These are phyloP conservation scores for Sander vitreus DNA, from an alignment of 2,113 vertebrate species.

Conservation along the genomic window DNA sequence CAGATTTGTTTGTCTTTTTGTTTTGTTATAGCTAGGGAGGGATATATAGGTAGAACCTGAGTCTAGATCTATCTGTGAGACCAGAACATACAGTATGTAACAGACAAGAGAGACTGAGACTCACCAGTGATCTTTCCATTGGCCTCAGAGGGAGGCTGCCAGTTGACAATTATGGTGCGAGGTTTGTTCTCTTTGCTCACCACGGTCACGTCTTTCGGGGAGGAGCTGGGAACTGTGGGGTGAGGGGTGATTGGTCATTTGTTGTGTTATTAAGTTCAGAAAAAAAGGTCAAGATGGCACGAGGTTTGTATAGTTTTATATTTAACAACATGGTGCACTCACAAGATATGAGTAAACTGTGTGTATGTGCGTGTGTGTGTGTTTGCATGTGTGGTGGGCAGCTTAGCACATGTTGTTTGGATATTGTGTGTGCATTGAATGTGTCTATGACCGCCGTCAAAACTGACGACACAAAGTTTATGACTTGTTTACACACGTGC, in stretches of 20 bases:
- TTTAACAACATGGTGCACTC: background rate
- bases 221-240: slow-evolving; percentile 91
- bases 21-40: background rate
- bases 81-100: background rate
- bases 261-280: background rate
- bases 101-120: slow-evolving; percentile 3
- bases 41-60: background rate
- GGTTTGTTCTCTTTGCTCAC: slow-evolving; percentile 99
- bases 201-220: slow-evolving; percentile 97
- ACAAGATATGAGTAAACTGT: background rate
- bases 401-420: background rate
- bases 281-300: background rate
- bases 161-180: slow-evolving; percentile 97
- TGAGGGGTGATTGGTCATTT: background rate
- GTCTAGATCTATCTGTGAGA: background rate
- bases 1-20: background rate
- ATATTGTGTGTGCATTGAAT: background rate
- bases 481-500: background rate
- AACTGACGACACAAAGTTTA: background rate
- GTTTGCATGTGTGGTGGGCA: background rate
- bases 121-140: slow-evolving; percentile 98
- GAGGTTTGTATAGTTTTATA: background rate
- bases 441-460: background rate
- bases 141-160: slow-evolving; percentile 98
- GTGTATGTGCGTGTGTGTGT: background rate